phyloP scores from a whole-genome alignment of 2,797 vertebrate species.

The Apogon hyalosoma region DNA sequence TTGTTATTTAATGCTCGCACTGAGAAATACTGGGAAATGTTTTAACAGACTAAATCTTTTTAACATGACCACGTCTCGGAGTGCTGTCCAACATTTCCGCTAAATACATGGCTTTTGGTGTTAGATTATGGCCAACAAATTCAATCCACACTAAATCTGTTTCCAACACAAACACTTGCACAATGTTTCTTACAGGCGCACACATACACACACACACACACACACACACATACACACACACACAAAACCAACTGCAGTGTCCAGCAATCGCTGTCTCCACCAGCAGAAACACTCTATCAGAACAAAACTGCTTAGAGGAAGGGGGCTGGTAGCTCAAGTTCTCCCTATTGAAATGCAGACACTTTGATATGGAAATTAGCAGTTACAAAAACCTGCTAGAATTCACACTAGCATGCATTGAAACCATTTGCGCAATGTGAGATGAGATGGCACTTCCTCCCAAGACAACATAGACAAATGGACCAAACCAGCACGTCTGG shows the following conservation, averaged over 20 bases:
- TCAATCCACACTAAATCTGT: constrained; percentile 63
- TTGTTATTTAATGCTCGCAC: constrained; percentile 22
- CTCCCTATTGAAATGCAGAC: constrained; percentile 93
- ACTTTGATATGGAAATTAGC: constrained; percentile 99
- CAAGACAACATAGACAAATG: constrained; percentile 91
- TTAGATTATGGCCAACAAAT: constrained; percentile 63
- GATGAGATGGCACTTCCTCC: constrained; percentile 94
- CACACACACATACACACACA: constrained; percentile 41
- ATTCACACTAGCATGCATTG: constrained; percentile 96
- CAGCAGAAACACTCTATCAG: constrained; percentile 87
- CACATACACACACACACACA: constrained; percentile 30
- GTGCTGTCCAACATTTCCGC: constrained; percentile 51
- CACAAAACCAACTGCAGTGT: constrained; percentile 59
- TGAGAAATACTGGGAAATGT: constrained; percentile 24
- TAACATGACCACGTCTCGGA: constrained; percentile 60
- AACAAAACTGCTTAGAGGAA: constrained; percentile 87
- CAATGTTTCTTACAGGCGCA: constrained; percentile 29
- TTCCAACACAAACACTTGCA: constrained; percentile 71
- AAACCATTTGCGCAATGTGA: constrained; percentile 96
- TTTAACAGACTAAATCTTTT: constrained; percentile 56
- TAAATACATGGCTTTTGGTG: constrained; percentile 65
- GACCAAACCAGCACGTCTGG: constrained; percentile 83
- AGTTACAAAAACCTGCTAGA: constrained; percentile 92
- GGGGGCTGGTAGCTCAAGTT: constrained; percentile 92
- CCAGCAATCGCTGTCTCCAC: constrained; percentile 75